Conservation (phyloP, 1,140 invertebrate species). For the Tachypleus tridentatus region DNA sequence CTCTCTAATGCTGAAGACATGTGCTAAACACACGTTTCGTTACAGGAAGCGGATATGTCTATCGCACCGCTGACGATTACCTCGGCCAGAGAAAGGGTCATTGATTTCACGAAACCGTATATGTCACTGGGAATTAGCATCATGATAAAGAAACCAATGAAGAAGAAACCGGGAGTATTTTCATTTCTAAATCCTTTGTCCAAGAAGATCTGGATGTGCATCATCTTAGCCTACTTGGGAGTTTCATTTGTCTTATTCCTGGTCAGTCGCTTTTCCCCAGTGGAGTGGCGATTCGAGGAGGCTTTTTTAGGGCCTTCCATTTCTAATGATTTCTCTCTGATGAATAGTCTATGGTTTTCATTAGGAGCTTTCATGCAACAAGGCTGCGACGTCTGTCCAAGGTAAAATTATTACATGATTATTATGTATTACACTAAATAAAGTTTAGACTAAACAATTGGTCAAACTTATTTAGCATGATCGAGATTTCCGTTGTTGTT, state of each 20-base stretch:
- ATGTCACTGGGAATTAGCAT: constrained; percentile 96
- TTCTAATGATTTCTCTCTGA: too few species aligned
- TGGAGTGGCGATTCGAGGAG: constrained; percentile 46
- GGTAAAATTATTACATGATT: constrained; percentile 40
- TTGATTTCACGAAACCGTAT: constrained; percentile 95
- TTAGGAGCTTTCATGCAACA: constrained; percentile 94
- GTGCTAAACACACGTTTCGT: constrained; percentile 14
- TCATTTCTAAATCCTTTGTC: constrained; percentile 95
- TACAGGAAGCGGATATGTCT: constrained; percentile 89
- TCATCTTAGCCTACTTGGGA: constrained; percentile 90
- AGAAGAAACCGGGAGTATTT: constrained; percentile 71
- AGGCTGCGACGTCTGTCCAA: constrained; percentile 90
- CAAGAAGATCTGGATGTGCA: constrained; percentile 94
- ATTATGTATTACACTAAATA: too few species aligned
- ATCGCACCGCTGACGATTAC: constrained; percentile 97
- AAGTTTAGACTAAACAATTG: too few species aligned
- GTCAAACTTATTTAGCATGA: too few species aligned
- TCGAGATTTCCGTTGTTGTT: too few species aligned
- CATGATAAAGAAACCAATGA: constrained; percentile 89
- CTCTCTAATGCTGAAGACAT: too few species aligned
- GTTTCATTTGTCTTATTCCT: constrained; percentile 92
- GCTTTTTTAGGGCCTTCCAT: constrained; percentile 39
- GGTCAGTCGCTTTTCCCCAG: constrained; percentile 88
- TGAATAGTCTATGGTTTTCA: constrained; percentile 73
- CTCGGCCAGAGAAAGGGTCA: constrained; percentile 79